Evolutionary conservation across 2,113 vertebrate genomes (phyloP).

Genomic region (Harpagus bidentatus): DNA sequence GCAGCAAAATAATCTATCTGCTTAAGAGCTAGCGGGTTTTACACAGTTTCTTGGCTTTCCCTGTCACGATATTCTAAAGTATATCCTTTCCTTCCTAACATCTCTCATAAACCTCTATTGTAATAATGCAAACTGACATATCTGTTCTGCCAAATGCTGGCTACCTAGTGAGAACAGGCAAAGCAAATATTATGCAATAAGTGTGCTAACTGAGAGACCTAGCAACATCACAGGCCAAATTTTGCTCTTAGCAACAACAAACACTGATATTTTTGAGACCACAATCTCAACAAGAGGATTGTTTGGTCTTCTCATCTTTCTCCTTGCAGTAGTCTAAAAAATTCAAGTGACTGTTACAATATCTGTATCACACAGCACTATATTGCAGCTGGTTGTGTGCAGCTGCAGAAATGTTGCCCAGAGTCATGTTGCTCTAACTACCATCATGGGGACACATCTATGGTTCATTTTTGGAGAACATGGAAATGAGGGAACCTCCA

Average conservation of each 20-base stretch:
- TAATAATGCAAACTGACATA: not conserved
- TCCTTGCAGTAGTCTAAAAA: not conserved
- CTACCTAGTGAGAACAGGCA: not conserved
- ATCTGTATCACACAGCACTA: not conserved
- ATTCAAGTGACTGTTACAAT: not conserved
- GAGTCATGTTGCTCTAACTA: not conserved
- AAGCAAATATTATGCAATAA: not conserved
- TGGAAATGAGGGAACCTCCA: not conserved
- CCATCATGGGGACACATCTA: not conserved
- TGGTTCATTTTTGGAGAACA: not conserved
- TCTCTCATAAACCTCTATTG: not conserved
- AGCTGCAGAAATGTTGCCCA: not conserved
- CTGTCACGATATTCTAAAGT: not conserved
- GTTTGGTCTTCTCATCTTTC: not conserved
- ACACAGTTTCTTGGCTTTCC: not conserved
- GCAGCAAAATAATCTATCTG: conserved; percentile 52
- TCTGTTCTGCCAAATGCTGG: not conserved
- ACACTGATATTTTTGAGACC: not conserved
- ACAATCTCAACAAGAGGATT: not conserved
- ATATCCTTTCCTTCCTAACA: not conserved
- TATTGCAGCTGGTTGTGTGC: not conserved
- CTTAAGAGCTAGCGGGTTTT: conserved; percentile 39
- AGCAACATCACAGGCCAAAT: not conserved
- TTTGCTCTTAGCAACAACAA: not conserved
- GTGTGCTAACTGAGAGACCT: not conserved